These are phyloP conservation scores for Micropoecilia bifurca DNA, from an alignment of 2,797 vertebrate species.

Conservation along the genomic window DNA sequence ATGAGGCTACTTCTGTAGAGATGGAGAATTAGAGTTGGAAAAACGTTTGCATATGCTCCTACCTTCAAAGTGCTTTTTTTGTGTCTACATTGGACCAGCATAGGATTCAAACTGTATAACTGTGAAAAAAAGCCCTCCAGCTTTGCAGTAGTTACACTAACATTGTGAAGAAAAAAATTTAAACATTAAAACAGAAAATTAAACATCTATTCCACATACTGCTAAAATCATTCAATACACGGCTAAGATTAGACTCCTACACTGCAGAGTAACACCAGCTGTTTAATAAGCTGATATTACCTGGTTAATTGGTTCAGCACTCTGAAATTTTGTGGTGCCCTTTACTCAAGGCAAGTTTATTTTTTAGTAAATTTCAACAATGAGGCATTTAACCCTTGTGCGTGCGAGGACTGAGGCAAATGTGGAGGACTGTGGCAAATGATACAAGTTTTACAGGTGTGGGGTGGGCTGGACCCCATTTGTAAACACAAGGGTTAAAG, in stretches of 20 bases:
- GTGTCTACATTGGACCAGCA: neutral
- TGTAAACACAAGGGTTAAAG: no score
- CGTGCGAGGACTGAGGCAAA: no score
- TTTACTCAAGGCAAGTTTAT: no score
- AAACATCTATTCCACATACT: neutral
- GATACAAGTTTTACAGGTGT: no score
- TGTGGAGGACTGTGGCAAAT: no score
- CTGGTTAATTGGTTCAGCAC: neutral
- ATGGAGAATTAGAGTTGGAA: constrained; percentile 38
- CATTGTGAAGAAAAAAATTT: neutral
- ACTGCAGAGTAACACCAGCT: neutral
- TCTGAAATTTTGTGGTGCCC: neutral
- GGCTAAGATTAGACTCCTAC: neutral
- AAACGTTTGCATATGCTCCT: constrained; percentile 28
- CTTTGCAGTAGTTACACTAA: neutral
- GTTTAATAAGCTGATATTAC: neutral
- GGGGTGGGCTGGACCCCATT: no score
- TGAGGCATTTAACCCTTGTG: no score
- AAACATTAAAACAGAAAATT: neutral
- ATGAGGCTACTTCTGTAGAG: constrained; percentile 10
- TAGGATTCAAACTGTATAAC: neutral
- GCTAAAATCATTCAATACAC: neutral
- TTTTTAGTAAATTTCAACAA: no score
- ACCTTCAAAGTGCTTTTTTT: constrained; percentile 21
- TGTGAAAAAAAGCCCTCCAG: neutral